Base-by-base conservation (phyloP, 2,113 vertebrate genomes). In the Labeo rohita region DNA sequence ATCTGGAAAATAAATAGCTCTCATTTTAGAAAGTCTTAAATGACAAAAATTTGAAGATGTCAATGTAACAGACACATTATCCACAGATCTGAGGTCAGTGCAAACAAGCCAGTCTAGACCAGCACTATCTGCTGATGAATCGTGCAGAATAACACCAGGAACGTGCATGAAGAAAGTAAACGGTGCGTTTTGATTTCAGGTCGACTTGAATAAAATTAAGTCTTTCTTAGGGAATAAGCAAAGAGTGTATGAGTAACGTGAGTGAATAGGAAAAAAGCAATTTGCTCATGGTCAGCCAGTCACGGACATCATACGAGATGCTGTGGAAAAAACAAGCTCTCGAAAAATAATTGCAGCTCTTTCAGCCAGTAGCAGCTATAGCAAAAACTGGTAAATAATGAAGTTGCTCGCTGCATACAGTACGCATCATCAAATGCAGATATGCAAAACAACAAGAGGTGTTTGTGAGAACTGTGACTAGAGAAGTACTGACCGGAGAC, bases 401-500 rank as follows among this genome's bases (percentile, higher is more conserved):
- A 11, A 12, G 52, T 10, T 39, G 36, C 21, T 49, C 7, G 13
- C 80, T 82, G 80, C 45, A 21, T 68, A 34, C 6, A 8, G 47
- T 21, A 80, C n/a, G 77, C 78, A 81, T 76, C 6, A 50, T 52
- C 80, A 80, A 81, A 56, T 47, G 86, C 68, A 89, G 49, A 68
- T 75, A 54, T 74, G 80, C 49, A 16, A 77, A 72, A 56, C 49
- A 59, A 74, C 18, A 56, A 68, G 50, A 83, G 21, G 18, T 73
- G 68, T 56, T 66, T 81, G 59, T 61, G 61, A 76, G 78, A 84
- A 36, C 15, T 81, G 65, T 63, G 76, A 65, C 84, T 65, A 23
- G 16, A 34, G 70, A 68, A 91, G 73, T 95, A 98, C 98, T 96
- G 96, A 98, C 98, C 97, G 97, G 97, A 91, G 97, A 98, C 97